Base-by-base conservation (phyloP, 2,113 vertebrate genomes). In the Paracanthobrama guichenoti region DNA sequence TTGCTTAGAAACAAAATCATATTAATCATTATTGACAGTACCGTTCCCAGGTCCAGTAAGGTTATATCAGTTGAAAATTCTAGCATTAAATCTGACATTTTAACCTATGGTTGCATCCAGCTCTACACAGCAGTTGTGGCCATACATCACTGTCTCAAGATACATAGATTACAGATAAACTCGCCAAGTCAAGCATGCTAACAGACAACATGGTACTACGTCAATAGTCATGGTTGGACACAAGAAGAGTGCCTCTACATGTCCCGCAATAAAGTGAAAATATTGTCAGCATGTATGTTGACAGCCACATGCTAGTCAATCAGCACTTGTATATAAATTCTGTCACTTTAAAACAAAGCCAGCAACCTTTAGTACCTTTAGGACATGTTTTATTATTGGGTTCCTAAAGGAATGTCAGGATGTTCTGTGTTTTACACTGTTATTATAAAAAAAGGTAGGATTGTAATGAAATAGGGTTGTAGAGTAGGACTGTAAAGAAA, bases 21-120 rank as follows among this genome's bases (percentile, higher is more conserved):
- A 26, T 64, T 39, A 72, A 42, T 79, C 85, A 86, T 90, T 87
- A 76, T 53, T 84, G 64, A 78, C 67, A 35, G 28, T 67, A 20
- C 28, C 75, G 86, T 89, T 91, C 88, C 81, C 26, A 3, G 1
- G 31, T 75, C 81, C 64, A 31, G 75, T 42, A 79, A 22, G 0
- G 81, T 88, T 89, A 90, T 90, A 83, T 28, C 80, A 81, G 9
- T 3, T 77, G 73, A 83, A 84, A 85, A 88, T 91, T 81, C 35
- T 35, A 84, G 78, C 84, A 28, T 67, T 81, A 12, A 24, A 72
- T 75, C 79, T 72, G 57, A 85, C 75, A 85, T 76, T n/a, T 39
- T 88, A 84, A 89, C 71, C 59, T 83, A 84, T 55, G 28, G 59
- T 53, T 73, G 3, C 26, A 53, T 88, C 81, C 90, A 90, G 86